Evolutionary conservation across 1,140 invertebrate genomes (phyloP).

Genomic region (Saccostrea glomerata): DNA sequence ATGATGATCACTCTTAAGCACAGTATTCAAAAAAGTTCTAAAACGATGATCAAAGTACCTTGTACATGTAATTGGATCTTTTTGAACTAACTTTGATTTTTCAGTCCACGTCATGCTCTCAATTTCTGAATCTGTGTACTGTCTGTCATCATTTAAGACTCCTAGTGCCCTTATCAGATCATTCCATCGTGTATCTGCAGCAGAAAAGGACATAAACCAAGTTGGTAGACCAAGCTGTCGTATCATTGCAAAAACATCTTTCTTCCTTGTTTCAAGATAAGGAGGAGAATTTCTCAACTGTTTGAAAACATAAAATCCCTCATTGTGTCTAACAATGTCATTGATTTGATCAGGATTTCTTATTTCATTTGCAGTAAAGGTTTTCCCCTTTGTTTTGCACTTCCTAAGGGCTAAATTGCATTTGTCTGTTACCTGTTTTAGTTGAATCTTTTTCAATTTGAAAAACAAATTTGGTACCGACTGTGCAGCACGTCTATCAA

Average conservation of each 20-base stretch:
- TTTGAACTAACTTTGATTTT: conserved; percentile 40
- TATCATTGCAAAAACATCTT: conserved; percentile 66
- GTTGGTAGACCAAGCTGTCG: conserved; percentile 59
- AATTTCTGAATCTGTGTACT: conserved; percentile 15
- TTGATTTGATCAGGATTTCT: conserved; percentile 34
- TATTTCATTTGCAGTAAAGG: conserved; percentile 46
- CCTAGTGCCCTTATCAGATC: conserved; percentile 32
- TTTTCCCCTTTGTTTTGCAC: conserved; percentile 45
- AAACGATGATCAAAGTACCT: conserved; percentile 19
- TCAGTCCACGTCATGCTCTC: conserved; percentile 16
- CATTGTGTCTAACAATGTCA: conserved; percentile 53
- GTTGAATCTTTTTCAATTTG: neutral
- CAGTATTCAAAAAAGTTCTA: neutral
- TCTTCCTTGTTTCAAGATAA: conserved; percentile 54
- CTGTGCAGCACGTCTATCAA: too few species aligned
- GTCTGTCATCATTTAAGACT: neutral
- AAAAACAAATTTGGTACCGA: too few species aligned
- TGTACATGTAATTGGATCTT: conserved; percentile 45
- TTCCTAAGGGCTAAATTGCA: conserved; percentile 44
- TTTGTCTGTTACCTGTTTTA: conserved; percentile 46
- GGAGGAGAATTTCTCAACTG: conserved; percentile 56
- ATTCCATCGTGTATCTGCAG: conserved; percentile 59
- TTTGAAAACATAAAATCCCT: conserved; percentile 57
- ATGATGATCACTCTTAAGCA: conserved; percentile 38
- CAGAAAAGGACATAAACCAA: conserved; percentile 51